Conservation (phyloP, 2,797 vertebrate genomes). For the Brachyalestes nurse region DNA sequence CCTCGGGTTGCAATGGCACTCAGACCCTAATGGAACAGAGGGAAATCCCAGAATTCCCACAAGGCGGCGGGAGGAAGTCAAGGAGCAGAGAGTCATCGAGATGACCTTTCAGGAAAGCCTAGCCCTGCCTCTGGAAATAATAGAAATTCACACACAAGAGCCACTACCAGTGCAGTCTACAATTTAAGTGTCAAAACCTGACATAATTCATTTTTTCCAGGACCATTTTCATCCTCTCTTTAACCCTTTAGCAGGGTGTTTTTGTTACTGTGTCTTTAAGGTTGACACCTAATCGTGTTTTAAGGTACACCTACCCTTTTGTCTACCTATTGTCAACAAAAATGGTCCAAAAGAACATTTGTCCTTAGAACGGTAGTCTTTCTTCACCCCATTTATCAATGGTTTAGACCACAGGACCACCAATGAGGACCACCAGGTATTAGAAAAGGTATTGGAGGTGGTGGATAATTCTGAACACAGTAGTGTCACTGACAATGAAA, state of each 20-base stretch:
- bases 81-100: slow-evolving; percentile 14
- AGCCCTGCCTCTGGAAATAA: background rate
- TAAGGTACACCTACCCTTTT: background rate
- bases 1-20: slow-evolving; percentile 59
- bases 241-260: background rate
- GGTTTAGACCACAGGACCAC: too few species aligned
- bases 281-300: background rate
- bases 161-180: background rate
- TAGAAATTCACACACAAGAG: background rate
- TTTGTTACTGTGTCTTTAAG: background rate
- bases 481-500: too few species aligned
- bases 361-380: too few species aligned
- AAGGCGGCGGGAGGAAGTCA: slow-evolving; percentile 31
- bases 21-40: slow-evolving; percentile 52
- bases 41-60: slow-evolving; percentile 47
- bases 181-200: background rate
- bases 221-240: background rate
- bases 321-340: too few species aligned
- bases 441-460: too few species aligned
- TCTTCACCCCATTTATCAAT: too few species aligned
- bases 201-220: background rate
- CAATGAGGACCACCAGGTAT: too few species aligned
- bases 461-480: too few species aligned
- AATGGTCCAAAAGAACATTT: too few species aligned
- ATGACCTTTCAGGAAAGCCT: slow-evolving; percentile 10